Base-by-base conservation (phyloP, 2,888 invertebrate genomes). In the Rotaria macrura region DNA sequence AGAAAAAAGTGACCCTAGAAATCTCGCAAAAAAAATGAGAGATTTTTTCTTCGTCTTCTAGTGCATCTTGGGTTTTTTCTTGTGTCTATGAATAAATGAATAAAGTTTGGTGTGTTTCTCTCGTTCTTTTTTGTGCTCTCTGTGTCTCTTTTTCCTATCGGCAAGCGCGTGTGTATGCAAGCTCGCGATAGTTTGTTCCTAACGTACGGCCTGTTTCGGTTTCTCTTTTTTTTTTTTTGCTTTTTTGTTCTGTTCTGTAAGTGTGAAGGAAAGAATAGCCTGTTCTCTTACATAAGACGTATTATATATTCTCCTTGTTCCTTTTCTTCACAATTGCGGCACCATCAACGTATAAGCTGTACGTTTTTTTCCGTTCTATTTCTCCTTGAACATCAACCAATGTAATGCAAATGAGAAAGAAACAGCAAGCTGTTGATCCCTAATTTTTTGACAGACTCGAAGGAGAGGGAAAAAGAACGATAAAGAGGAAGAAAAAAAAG, bases 281-380 rank as follows among this genome's bases (percentile, higher is more conserved):
- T 79, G 79, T 79, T 79, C 40, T 79, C 79, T 79, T 79, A 43
- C 43, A 79, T 79, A 79, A 79, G 43, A 79, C 43, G 38, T 38
- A 25, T 25, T 25, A 79, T 43, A 79, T 79, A 79, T 43, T 79
- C 79, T 79, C 79, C 79, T 79, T 79, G 79, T 79, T 79, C n/a
- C 43, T 79, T 79, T 79, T 79, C 43, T 79, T 79, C 43, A 79
- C 43, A 43, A 25, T 43, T 79, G 79, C 40, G 79, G 79, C 43
- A 79, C 79, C 79, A 79, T 79, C 43, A 43, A 79, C 79, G 25
- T 43, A 43, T 43, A 40, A 43, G 43, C 29, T 79, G 25, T 38
- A 43, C 79, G 38, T 17, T 40, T 43, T 79, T 43, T 5, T 34
- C 7, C 5, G n/a, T n/a, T 34, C 34, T 25, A 1, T 79, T 43